Percentiles rank a stretch among this genome's conserved stretches.
These are phyloP conservation scores for Brachionus sp. DNA, from an alignment of 1,140 invertebrate genomes.

Conservation along the genomic window DNA sequence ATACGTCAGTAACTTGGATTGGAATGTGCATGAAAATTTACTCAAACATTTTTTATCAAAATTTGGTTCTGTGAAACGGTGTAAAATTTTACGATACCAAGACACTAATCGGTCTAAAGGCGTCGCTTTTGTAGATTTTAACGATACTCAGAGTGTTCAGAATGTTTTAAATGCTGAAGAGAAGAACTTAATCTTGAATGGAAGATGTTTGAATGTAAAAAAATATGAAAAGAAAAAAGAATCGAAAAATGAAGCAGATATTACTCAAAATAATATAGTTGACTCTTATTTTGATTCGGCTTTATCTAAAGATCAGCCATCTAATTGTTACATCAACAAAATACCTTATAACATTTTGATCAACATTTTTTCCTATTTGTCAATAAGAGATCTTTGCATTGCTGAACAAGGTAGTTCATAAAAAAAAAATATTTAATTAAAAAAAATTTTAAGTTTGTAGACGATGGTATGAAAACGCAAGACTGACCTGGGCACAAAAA, in stretches of 20 bases:
- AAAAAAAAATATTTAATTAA: neutral
- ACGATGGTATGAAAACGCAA: conserved; percentile 25
- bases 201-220: neutral
- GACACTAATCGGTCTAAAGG: conserved; percentile 13
- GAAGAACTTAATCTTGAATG: neutral
- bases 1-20: conserved; percentile 14
- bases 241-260: neutral
- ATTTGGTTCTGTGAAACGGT: conserved; percentile 12
- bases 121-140: neutral
- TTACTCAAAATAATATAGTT: neutral
- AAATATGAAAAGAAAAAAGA: neutral
- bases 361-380: neutral
- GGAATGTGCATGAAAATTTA: conserved; percentile 33
- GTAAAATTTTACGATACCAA: neutral
- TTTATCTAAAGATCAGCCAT: neutral
- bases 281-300: neutral
- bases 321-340: neutral
- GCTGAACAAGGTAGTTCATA: conserved; percentile 25
- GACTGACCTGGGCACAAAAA: neutral
- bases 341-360: conserved; percentile 24
- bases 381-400: conserved; percentile 25
- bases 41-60: conserved; percentile 14
- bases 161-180: conserved; percentile 12
- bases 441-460: neutral
- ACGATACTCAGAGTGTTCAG: neutral